Conservation (phyloP, 92 coral and sea anemone species). For the Hydrozoanthus gracilis region DNA sequence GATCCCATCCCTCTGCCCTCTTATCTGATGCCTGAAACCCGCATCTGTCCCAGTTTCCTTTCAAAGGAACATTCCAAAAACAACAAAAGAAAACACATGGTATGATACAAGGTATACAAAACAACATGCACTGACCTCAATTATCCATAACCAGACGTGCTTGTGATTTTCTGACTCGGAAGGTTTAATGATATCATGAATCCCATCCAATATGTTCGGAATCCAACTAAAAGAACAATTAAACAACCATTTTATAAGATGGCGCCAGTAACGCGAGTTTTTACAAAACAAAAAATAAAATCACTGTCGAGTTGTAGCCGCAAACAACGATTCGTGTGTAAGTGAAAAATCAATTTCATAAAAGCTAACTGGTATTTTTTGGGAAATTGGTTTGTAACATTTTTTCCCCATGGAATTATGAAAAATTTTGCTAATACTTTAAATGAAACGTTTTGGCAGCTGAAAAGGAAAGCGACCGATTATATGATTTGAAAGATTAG, state of each 20-base stretch:
- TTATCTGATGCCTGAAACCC: no score
- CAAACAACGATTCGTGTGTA: no score
- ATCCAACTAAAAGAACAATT: constrained; percentile 65
- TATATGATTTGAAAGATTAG: no score
- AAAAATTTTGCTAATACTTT: no score
- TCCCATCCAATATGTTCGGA: constrained; percentile 69
- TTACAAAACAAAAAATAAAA: not conserved
- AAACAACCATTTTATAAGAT: not conserved
- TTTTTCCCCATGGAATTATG: no score
- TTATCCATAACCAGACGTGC: constrained; percentile 67
- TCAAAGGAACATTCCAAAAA: not conserved
- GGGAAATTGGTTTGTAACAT: no score
- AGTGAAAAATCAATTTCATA: no score
- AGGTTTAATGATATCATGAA: constrained; percentile 44
- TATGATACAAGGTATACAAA: not conserved
- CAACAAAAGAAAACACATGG: not conserved
- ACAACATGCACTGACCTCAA: constrained; percentile 53
- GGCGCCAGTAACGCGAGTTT: not conserved
- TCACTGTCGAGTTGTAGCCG: not conserved
- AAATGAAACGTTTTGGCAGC: no score
- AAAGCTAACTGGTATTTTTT: no score
- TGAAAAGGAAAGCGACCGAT: no score
- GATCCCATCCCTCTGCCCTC: no score
- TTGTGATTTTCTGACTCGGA: not conserved
- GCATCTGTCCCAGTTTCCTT: not conserved